A percentile compares a stretch with the other conserved stretches of the same genome.
These are phyloP conservation scores for Vulpes vulpes DNA, from an alignment of 2,113 vertebrate species.

Conservation along the genomic window DNA sequence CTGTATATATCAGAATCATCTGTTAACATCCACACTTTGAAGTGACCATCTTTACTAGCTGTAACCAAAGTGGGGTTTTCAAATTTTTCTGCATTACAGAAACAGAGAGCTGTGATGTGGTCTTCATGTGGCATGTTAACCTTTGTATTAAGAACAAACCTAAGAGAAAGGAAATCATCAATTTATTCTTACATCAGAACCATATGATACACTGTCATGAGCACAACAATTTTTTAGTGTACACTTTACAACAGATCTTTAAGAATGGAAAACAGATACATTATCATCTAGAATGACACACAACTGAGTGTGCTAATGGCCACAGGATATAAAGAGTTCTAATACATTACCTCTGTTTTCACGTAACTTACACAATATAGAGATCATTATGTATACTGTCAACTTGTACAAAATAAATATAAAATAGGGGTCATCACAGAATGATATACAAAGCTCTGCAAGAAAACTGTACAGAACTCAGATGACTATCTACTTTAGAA, in stretches of 20 bases:
- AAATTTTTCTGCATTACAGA: conserved; percentile 84
- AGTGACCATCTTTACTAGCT: conserved; percentile 91
- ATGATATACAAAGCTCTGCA: not conserved
- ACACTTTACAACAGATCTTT: not conserved
- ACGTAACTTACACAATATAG: not conserved
- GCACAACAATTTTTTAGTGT: not conserved
- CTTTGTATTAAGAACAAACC: conserved; percentile 96
- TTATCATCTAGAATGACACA: not conserved
- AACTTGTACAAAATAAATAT: not conserved
- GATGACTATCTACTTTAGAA: not conserved
- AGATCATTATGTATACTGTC: not conserved
- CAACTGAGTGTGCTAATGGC: not conserved
- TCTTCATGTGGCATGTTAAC: conserved; percentile 93
- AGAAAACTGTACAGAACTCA: not conserved
- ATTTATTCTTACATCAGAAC: not conserved
- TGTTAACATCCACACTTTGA: conserved; percentile 95
- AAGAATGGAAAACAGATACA: not conserved
- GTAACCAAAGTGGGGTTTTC: conserved; percentile 91
- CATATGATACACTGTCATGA: not conserved
- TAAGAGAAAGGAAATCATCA: conserved; percentile 78
- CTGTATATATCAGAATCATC: conserved; percentile 88
- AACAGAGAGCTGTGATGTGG: conserved; percentile 93
- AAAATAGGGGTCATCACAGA: not conserved
- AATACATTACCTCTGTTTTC: not conserved
- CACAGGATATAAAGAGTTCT: not conserved